Conservation (phyloP, 2,888 invertebrate genomes). For the Bruchidius siliquastri region DNA sequence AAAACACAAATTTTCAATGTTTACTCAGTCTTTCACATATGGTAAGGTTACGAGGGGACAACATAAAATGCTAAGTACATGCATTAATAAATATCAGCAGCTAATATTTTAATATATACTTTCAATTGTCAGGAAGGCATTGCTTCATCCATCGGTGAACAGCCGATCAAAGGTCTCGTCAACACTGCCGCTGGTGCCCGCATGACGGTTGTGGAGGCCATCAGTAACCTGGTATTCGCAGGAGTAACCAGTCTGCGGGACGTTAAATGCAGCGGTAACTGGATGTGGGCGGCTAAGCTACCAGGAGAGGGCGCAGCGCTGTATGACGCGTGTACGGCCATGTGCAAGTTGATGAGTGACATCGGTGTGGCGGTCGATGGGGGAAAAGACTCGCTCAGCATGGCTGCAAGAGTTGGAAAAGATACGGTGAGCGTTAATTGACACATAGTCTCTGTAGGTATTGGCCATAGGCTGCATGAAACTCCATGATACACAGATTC, state of each 20-base stretch:
- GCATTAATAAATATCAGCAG: not conserved
- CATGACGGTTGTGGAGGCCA: slow-evolving; percentile 90
- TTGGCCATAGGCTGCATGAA: too few relatives aligned
- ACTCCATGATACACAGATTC: too few relatives aligned
- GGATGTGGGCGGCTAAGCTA: slow-evolving; percentile 99
- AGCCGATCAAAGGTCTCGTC: slow-evolving; percentile 89
- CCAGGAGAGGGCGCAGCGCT: slow-evolving; percentile 88
- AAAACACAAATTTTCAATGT: too few relatives aligned
- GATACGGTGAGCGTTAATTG: slow-evolving; percentile 49
- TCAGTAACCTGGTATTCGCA: slow-evolving; percentile 84
- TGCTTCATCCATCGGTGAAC: slow-evolving; percentile 94
- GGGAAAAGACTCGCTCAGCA: slow-evolving; percentile 95
- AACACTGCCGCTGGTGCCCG: slow-evolving; percentile 83
- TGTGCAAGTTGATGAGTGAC: slow-evolving; percentile 77
- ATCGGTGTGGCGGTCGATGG: slow-evolving; percentile 90
- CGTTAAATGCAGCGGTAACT: slow-evolving; percentile 98
- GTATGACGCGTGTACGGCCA: slow-evolving; percentile 80
- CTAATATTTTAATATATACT: not conserved
- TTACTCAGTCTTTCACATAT: too few relatives aligned
- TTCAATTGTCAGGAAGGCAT: slow-evolving; percentile 60
- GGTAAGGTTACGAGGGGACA: too few relatives aligned
- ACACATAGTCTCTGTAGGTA: too few relatives aligned
- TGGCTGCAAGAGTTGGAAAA: slow-evolving; percentile 79
- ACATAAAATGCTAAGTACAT: not conserved
- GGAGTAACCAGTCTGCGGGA: slow-evolving; percentile 67